Base-by-base conservation (phyloP, 1,140 invertebrate species). In the Cyclina sinensis region DNA sequence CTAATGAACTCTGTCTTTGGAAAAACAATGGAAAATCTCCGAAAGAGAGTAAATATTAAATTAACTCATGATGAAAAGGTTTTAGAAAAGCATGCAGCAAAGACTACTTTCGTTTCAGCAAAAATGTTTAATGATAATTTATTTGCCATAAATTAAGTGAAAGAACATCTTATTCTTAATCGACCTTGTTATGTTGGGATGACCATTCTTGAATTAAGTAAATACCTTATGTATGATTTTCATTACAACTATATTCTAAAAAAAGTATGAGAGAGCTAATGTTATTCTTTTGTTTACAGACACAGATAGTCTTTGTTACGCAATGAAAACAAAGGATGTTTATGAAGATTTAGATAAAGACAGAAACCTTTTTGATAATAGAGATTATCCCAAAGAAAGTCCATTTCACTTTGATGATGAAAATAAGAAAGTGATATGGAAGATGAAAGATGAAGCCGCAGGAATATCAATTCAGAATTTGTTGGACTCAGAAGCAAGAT, bases 11-110 rank as follows among this genome's bases (percentile, higher is more conserved):
- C 43, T 43, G 43, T 43, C 4, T 43, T 43, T 14, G 43, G 43
- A 7, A 43, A 43, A 43, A 43, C 43, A 14, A 43, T 78, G 70
- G 80, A 83, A 73, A 83, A 86, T 30, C 0, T 87, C 4, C 46
- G 83, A 0, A 84, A 89, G 30, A 16, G 70, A 51, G 27, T 46
- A 4, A 70, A 86, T 39, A 68, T 89, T 14, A 18, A 54, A 54
- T 27, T 68, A 68, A 30, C 21, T 12, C 3, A 68, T 37, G 21
- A 68, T 30, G 18, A 30, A 68, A n/a, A 68, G 27, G 27, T 18
- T 4, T 18, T 68, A 9, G 12, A 9, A 68, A 68, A 68, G 18
- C 65, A 68, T 30, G 65, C 21, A 18, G 65, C 65, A 3, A 68
- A 37, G 27, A 4, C 27, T 35, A 68, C n/a, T 9, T 68, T 68